A percentile compares a stretch with the other conserved stretches of the same genome.
Conservation (phyloP, 2,797 vertebrate species). For the Orientallactaga sibirica region DNA sequence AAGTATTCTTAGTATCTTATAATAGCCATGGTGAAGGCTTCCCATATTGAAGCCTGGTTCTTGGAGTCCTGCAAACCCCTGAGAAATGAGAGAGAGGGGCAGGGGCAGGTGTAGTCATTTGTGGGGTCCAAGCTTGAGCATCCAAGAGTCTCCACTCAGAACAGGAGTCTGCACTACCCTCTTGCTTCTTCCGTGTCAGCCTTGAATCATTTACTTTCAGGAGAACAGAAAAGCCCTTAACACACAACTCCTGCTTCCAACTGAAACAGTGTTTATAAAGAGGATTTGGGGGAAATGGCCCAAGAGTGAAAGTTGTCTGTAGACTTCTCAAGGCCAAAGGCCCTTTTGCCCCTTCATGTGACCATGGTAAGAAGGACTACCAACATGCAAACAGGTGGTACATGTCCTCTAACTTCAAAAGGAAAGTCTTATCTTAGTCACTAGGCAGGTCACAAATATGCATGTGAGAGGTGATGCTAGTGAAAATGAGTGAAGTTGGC, state of each 20-base stretch:
- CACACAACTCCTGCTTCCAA: background rate
- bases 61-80: background rate
- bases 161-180: background rate
- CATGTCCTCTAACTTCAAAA: background rate
- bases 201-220: background rate
- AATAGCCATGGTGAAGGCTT: background rate
- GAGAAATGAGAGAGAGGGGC: background rate
- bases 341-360: background rate
- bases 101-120: background rate
- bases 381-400: background rate
- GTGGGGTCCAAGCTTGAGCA: fast-evolving
- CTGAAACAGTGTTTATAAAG: background rate
- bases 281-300: background rate
- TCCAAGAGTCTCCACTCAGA: background rate
- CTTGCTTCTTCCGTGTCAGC: background rate
- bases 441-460: background rate
- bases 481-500: fast-evolving
- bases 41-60: background rate
- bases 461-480: fast-evolving
- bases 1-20: constrained; percentile 60
- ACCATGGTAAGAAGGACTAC: background rate
- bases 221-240: background rate
- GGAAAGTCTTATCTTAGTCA: background rate
- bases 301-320: background rate
- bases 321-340: background rate